Base-by-base conservation (phyloP, 2,888 invertebrate species). In the Hetaerina titia region DNA sequence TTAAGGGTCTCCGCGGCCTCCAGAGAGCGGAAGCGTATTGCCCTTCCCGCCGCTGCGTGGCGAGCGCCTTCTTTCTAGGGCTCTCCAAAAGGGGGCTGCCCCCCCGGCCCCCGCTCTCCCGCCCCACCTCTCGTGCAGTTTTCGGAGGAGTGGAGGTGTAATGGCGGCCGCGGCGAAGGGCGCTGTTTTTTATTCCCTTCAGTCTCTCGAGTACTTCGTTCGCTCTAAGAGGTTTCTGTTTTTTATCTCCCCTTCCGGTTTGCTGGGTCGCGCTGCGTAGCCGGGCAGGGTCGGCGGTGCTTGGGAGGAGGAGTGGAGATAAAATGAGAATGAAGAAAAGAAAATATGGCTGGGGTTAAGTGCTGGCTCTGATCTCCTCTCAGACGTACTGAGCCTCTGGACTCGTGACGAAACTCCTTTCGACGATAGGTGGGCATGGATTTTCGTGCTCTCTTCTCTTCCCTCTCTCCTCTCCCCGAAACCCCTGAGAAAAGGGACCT, bases 371-470 rank as follows among this genome's bases (percentile, higher is more conserved):
- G 89, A 89, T 89, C 56, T n/a, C 57, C 89, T 89, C 89, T 58
- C 89, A 89, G 89, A 89, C 89, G 58, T 88, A 15, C 88, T 88
- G 88, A 45, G 88, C 88, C 57, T 57, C 8, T 57, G 69, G 56
- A 22, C 45, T 45, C 56, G 57, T 45, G n/a, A 57, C 57, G 89
- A 57, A 89, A 89, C 31, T 57, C 89, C 58, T 69, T 22, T 88
- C 56, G 45, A 45, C 58, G 89, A 57, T 58, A 25, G 25, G 74
- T 7, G 69, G 31, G 25, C 81, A 11, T 15, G 25, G 81, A 9
- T 31, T 15, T 81, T 5, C 25, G 69, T n/a, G n/a, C 8, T 69
- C 69, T 69, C n/a, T 13, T 69, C 69, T n/a, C 69, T n/a, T 69
- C 69, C 9, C 69, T 69, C n/a, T 69, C 69, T 69, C 19, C 69